A percentile compares a stretch with the other conserved stretches of the same genome.
These are phyloP conservation scores for Oncorhynchus clarkii DNA, from an alignment of 2,113 vertebrate species.

Conservation along the genomic window DNA sequence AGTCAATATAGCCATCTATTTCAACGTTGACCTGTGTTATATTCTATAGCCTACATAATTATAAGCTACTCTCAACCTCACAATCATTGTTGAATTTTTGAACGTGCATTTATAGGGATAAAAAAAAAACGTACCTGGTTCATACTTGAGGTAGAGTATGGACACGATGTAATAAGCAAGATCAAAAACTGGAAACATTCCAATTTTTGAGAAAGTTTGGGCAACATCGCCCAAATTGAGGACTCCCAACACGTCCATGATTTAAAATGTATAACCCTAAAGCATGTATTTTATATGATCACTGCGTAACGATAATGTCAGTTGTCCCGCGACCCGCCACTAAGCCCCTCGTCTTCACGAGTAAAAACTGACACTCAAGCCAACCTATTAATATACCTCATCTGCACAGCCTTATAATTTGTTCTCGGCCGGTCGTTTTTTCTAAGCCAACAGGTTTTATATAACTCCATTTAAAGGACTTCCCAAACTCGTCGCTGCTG, in stretches of 20 bases:
- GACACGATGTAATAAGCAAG: constrained; percentile 95
- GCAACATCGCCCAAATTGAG: constrained; percentile 87
- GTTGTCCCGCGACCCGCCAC: constrained; percentile 57
- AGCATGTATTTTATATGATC: constrained; percentile 43
- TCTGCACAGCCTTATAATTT: constrained; percentile 33
- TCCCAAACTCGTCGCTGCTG: neutral
- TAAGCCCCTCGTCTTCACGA: constrained; percentile 52
- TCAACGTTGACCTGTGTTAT: no score
- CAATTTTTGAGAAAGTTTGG: constrained; percentile 87
- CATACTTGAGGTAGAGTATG: constrained; percentile 96
- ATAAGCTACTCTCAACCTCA: no score
- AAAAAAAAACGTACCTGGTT: constrained; percentile 82
- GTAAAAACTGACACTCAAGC: constrained; percentile 61
- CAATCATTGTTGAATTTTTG: no score
- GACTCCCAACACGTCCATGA: constrained; percentile 84
- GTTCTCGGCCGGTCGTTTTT: constrained; percentile 19
- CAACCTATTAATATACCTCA: constrained; percentile 76
- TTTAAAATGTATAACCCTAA: constrained; percentile 24
- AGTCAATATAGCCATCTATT: no score
- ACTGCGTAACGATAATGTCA: constrained; percentile 54
- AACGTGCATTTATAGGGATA: no score
- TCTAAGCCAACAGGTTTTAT: constrained; percentile 5
- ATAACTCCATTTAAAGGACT: constrained; percentile 7
- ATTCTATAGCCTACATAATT: no score
- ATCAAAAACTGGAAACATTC: constrained; percentile 94